Conservation (phyloP, 2,888 invertebrate genomes). For the Melipona beecheii region DNA sequence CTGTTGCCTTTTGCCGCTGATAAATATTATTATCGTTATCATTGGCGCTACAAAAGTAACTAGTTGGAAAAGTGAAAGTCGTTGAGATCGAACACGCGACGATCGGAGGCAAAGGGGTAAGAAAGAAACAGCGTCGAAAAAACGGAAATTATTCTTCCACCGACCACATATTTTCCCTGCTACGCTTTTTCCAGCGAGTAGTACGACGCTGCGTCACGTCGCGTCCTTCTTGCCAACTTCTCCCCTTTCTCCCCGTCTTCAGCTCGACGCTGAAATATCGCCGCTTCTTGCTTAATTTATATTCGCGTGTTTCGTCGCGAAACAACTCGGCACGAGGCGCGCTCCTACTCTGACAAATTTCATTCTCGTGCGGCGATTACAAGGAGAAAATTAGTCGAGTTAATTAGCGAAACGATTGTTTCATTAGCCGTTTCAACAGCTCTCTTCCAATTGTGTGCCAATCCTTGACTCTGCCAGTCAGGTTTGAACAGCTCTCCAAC, state of each 20-base stretch:
- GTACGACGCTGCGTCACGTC: neutral
- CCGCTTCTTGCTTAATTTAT: conserved; percentile 4
- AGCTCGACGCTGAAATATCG: neutral
- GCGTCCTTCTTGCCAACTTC: neutral
- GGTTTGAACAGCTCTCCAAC: too few relatives aligned
- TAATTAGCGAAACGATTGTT: neutral
- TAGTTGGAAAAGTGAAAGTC: too few relatives aligned
- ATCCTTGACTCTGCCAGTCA: too few relatives aligned
- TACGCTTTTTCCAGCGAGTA: neutral
- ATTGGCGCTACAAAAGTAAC: too few relatives aligned
- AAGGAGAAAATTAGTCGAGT: neutral
- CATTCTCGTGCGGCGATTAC: neutral
- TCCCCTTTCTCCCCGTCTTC: neutral
- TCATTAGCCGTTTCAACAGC: neutral
- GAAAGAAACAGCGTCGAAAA: neutral
- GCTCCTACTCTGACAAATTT: neutral
- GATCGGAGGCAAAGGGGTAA: too few relatives aligned
- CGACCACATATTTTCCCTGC: neutral
- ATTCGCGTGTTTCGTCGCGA: neutral
- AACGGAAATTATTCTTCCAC: conserved; percentile 31
- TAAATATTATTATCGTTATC: too few relatives aligned
- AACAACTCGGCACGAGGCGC: neutral
- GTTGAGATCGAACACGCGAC: too few relatives aligned
- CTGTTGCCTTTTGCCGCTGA: too few relatives aligned
- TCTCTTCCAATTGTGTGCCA: too few relatives aligned